Evolutionary conservation across 2,888 invertebrate species (phyloP).

Genomic region (Drosophila falleni): DNA sequence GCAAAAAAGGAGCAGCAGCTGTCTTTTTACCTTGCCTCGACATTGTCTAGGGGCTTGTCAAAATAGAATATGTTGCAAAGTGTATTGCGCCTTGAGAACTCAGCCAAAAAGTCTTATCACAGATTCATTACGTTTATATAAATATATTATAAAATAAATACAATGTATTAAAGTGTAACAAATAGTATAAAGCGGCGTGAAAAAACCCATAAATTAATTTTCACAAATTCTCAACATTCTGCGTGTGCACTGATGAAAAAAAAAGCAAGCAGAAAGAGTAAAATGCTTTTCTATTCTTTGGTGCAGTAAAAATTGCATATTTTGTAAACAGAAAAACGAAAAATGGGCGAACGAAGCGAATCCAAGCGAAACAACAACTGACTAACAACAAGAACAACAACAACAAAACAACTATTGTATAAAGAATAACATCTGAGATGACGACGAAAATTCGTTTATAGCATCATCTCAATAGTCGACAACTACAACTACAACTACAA

Average conservation of each 20-base stretch:
- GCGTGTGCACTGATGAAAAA: conserved; percentile 14
- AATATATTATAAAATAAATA: conserved; percentile 24
- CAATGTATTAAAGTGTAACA: conserved; percentile 45
- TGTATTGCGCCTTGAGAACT: conserved; percentile 31
- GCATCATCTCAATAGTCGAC: conserved; percentile 55
- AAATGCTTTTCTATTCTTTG: conserved; percentile 11
- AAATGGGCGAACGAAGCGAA: conserved; percentile 61
- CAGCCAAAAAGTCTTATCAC: conserved; percentile 50
- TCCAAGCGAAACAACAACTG: conserved; percentile 60
- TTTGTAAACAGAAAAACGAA: conserved; percentile 38
- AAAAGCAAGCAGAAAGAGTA: conserved; percentile 17
- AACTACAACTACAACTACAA: conserved; percentile 20
- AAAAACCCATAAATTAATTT: conserved; percentile 74
- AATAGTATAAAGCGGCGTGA: conserved; percentile 54
- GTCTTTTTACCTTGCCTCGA: conserved; percentile 6
- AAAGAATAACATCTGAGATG: conserved; percentile 44
- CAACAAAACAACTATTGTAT: conserved; percentile 28
- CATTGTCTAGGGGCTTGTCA: conserved; percentile 44
- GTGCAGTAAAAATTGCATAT: conserved; percentile 39
- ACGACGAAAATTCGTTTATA: conserved; percentile 78
- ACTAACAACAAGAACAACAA: conserved; percentile 28
- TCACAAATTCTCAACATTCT: conserved; percentile 68
- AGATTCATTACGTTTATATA: conserved; percentile 32
- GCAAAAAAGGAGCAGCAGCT: conserved; percentile 56
- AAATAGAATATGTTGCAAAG: conserved; percentile 39